phyloP scores from a whole-genome alignment of 2,797 vertebrate species.

The Hemibagrus guttatus region DNA sequence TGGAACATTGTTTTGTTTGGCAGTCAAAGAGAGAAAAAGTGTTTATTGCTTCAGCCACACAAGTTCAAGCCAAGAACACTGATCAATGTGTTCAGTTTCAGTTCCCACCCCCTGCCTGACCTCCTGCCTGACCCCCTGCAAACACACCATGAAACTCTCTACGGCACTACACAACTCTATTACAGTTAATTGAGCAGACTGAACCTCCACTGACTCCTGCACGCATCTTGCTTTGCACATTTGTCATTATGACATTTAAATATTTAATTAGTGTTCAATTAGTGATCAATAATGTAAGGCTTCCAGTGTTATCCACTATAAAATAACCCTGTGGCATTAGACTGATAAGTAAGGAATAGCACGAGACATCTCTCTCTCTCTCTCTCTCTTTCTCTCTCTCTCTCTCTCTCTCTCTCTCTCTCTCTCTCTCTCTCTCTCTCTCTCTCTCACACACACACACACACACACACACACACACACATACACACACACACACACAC shows the following conservation, averaged over 20 bases:
- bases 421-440: not conserved
- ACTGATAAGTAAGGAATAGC: not conserved
- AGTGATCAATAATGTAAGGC: not conserved
- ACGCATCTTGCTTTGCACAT: not conserved
- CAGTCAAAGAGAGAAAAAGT: not conserved
- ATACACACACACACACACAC: not conserved
- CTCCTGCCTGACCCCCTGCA: slow-evolving; percentile 18
- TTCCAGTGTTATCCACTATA: slow-evolving; percentile 10
- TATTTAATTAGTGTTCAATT: slow-evolving; percentile 30
- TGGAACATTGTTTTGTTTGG: not conserved
- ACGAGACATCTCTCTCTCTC: not conserved
- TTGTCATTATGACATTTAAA: slow-evolving; percentile 32
- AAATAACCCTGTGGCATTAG: not conserved
- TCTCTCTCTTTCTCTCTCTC: not conserved
- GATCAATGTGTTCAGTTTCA: not conserved
- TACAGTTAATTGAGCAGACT: slow-evolving; percentile 36
- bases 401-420: not conserved
- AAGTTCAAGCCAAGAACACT: slow-evolving; percentile 11
- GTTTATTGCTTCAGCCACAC: not conserved
- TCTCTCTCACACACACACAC: too few species aligned
- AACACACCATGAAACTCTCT: not conserved
- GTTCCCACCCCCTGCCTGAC: not conserved
- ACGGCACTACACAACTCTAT: slow-evolving; percentile 5
- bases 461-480: too few species aligned
- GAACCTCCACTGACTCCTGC: slow-evolving; percentile 2